Evolutionary conservation across 2,113 vertebrate genomes (phyloP).

Genomic region (Hoplias malabaricus): DNA sequence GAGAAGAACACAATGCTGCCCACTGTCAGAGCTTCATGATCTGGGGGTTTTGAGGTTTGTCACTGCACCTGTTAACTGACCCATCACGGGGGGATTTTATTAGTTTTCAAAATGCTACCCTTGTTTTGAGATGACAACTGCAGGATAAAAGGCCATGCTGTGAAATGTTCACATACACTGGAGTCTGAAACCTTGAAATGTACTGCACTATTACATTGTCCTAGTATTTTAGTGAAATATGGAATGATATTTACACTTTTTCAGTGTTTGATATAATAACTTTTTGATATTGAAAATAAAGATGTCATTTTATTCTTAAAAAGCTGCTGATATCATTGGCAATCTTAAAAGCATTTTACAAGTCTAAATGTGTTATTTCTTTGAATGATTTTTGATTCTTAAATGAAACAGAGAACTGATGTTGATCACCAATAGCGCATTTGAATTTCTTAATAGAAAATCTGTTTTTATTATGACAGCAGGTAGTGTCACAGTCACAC

Average conservation of each 20-base stretch:
- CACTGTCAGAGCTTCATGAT: background rate
- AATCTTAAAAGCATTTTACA: no score
- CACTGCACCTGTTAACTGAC: background rate
- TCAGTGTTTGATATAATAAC: no score
- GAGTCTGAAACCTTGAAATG: slow-evolving; percentile 47
- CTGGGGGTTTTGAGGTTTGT: background rate
- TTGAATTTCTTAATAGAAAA: no score
- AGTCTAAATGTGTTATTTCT: no score
- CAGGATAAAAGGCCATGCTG: background rate
- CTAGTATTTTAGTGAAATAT: background rate
- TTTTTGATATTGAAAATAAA: no score
- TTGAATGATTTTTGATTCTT: no score
- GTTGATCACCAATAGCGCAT: no score
- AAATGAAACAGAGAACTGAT: no score
- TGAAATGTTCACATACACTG: background rate
- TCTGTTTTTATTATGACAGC: no score
- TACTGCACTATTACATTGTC: background rate
- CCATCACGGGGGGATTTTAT: background rate
- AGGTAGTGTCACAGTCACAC: no score
- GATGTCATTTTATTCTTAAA: no score
- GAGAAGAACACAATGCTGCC: background rate
- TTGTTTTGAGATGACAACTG: background rate
- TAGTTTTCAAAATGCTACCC: background rate
- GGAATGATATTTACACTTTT: background rate
- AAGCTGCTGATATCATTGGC: no score